These are phyloP conservation scores for Otolemur crassicaudatus DNA, from an alignment of 2,797 vertebrate species.

Conservation along the genomic window DNA sequence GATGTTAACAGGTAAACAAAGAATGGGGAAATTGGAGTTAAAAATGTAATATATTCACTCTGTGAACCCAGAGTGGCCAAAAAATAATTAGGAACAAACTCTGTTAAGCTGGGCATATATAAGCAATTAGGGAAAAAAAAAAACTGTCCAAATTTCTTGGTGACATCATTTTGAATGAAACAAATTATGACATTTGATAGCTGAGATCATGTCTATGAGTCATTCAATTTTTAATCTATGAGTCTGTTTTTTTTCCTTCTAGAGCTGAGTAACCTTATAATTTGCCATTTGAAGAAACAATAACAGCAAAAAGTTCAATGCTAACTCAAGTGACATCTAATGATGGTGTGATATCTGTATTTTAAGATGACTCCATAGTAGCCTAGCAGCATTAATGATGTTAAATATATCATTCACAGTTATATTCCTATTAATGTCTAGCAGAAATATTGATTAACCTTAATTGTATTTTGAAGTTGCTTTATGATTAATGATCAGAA, in stretches of 20 bases:
- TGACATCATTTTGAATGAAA: conserved; percentile 66
- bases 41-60: conserved; percentile 30
- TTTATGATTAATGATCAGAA: conserved; percentile 50
- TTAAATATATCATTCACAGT: neutral
- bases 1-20: neutral
- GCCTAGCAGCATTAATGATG: conserved; percentile 9
- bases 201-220: conserved; percentile 67
- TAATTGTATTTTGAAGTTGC: neutral
- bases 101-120: neutral
- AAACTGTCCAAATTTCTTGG: conserved; percentile 6
- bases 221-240: conserved; percentile 55
- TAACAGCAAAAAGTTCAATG: conserved; percentile 50
- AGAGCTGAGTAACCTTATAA: conserved; percentile 53
- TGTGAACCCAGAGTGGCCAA: neutral
- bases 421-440: neutral
- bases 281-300: conserved; percentile 63
- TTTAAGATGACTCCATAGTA: neutral
- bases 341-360: conserved; percentile 22
- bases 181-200: conserved; percentile 56
- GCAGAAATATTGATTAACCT: conserved; percentile 31
- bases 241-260: conserved; percentile 12
- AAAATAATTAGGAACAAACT: neutral
- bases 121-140: conserved; percentile 42
- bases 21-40: conserved; percentile 5
- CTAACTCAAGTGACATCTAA: neutral